Evolutionary conservation across 2,888 invertebrate species (phyloP).

Genomic region (Orchestes rusci): DNA sequence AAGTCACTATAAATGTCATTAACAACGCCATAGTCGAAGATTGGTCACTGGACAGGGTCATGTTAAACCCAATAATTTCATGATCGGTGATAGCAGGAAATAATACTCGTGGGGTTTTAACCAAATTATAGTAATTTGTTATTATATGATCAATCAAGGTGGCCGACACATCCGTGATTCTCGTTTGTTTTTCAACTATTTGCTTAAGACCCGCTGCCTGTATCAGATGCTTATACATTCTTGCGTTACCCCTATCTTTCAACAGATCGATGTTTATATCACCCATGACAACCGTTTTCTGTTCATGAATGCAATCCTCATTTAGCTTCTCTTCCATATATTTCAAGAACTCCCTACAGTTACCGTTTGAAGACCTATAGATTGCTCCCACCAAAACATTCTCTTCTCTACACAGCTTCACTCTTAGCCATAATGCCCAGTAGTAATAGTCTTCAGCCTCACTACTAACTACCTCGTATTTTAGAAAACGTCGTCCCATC

Average conservation of each 20-base stretch:
- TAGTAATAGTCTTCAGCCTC: conserved; percentile 5
- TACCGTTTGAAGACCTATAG: conserved; percentile 4
- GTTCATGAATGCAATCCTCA: no score
- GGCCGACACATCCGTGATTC: conserved; percentile 7
- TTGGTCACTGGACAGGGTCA: no score
- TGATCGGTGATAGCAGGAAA: conserved; percentile 3
- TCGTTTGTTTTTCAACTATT: conserved; percentile 8
- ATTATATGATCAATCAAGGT: conserved; percentile 10
- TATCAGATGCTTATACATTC: background rate
- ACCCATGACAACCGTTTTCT: no score
- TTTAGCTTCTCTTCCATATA: no score
- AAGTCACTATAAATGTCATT: no score
- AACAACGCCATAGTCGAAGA: no score
- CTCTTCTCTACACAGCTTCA: background rate
- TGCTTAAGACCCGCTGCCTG: conserved; percentile 2
- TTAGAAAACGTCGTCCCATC: conserved; percentile 7
- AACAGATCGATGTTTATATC: no score
- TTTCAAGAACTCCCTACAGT: conserved; percentile 8
- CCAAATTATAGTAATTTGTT: conserved; percentile 2
- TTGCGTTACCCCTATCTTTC: no score
- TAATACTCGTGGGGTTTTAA: no score
- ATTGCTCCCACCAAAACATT: conserved; percentile 5
- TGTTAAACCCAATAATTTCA: conserved; percentile 3
- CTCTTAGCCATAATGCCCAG: conserved; percentile 5
- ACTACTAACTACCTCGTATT: background rate